A percentile compares a stretch with the other conserved stretches of the same genome.
These are phyloP conservation scores for Halcyon senegalensis DNA, from an alignment of 2,113 vertebrate genomes.

Conservation along the genomic window DNA sequence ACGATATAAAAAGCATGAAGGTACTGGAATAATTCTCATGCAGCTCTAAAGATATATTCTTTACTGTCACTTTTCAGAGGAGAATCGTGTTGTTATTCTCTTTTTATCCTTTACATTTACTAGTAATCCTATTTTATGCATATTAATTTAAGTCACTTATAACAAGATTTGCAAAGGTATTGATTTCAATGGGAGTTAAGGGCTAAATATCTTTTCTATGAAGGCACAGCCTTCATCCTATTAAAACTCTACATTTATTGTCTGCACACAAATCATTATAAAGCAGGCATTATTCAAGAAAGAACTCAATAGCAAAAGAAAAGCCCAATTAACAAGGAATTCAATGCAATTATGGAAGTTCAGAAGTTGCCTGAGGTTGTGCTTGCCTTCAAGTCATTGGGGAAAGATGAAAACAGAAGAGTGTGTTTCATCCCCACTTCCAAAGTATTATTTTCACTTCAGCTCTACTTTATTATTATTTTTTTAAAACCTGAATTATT, in stretches of 20 bases:
- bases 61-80: not conserved
- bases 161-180: not conserved
- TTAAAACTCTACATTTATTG: conserved; percentile 35
- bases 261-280: conserved; percentile 19
- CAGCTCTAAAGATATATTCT: not conserved
- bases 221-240: not conserved
- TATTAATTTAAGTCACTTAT: conserved; percentile 10
- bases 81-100: not conserved
- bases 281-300: conserved; percentile 7
- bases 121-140: not conserved
- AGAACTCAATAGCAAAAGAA: conserved; percentile 7
- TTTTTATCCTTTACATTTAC: conserved; percentile 1
- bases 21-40: not conserved
- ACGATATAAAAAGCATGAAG: not conserved
- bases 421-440: not conserved
- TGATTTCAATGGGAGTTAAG: conserved; percentile 35
- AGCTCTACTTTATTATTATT: not conserved
- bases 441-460: conserved; percentile 21
- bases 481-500: not conserved
- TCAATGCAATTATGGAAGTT: conserved; percentile 38
- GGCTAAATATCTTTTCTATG: conserved; percentile 9
- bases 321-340: conserved; percentile 58
- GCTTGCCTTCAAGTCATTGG: conserved; percentile 16
- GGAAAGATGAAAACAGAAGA: conserved; percentile 34
- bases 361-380: conserved; percentile 3